phyloP scores from a whole-genome alignment of 35 echinoderm and acorn worm species.

The Holothuria glaberrima region DNA sequence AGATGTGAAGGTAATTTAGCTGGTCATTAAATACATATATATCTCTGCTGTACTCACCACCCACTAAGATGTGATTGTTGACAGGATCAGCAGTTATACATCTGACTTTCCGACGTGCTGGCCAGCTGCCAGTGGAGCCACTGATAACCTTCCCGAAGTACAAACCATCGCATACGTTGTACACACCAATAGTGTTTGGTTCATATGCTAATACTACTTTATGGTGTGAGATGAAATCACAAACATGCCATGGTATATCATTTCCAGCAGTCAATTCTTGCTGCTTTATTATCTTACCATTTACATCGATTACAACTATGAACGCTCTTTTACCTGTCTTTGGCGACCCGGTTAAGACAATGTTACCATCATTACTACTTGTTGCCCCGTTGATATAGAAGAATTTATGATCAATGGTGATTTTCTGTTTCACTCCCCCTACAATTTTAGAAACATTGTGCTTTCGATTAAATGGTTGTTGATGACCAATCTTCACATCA shows the following conservation, averaged over 20 bases:
- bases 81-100: neutral
- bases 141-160: neutral
- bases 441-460: neutral
- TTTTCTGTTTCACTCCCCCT: neutral
- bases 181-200: neutral
- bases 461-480: neutral
- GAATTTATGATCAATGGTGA: neutral
- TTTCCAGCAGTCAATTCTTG: neutral
- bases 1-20: neutral
- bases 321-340: too few species aligned
- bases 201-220: neutral
- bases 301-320: neutral
- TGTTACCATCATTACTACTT: neutral
- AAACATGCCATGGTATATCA: neutral
- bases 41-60: neutral
- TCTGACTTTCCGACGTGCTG: neutral
- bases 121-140: too few species aligned
- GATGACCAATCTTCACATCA: neutral
- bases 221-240: neutral
- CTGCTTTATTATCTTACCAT: neutral
- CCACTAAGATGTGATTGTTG: conserved; percentile 12
- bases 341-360: neutral
- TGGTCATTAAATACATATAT: neutral
- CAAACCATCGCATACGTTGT: neutral
- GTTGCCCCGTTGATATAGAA: neutral